Base-by-base conservation (phyloP, 1,140 invertebrate genomes). In the Pseudomyrmex dendroicus region DNA sequence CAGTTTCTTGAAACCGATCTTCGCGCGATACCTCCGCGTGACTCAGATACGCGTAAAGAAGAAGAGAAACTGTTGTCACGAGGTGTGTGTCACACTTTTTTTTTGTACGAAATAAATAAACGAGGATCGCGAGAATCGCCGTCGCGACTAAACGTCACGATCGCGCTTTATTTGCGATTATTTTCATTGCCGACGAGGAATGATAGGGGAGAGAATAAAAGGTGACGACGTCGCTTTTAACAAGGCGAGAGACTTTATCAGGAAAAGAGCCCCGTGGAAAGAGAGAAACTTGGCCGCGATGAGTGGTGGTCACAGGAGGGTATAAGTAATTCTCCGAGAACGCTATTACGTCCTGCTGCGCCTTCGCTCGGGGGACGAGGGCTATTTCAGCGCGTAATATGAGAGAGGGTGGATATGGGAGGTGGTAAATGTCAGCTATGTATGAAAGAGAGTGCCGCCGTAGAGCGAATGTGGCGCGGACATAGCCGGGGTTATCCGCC, bases 301-400 rank as follows among this genome's bases (percentile, higher is more conserved):
- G 89, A 90, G 83, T 84, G 63, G 52, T 85, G 87, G 87, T 86
- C 86, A 88, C 87, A 80, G 82, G 87, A 86, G 73, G 85, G 76
- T 87, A 89, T 87, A 87, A 91, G 89, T 88, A 90, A 91, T 91
- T 91, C 89, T 89, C 89, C 84, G 89, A 87, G 91, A 91, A 92
- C 87, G 89, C 90, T 88, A 92, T 92, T 92, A 92, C 89, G 76
- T 83, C 64, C 76, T 76, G 84, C 85, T 86, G 90, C 84, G 84
- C 73, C 72, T 86, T 86, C 90, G 87, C 73, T 84, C 84, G 84
- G 48, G 88, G 86, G 89, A 88, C 91, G 87, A 90, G 86, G 85
- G 72, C 86, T 87, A 90, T 90, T 90, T 91, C 91, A 89, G 82
- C 64, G 84, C 84, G 86, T 90, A 92, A 91, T 90, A 91, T 87